These are phyloP conservation scores for Varanus salvator DNA, from an alignment of 2,113 vertebrate species.

Conservation along the genomic window DNA sequence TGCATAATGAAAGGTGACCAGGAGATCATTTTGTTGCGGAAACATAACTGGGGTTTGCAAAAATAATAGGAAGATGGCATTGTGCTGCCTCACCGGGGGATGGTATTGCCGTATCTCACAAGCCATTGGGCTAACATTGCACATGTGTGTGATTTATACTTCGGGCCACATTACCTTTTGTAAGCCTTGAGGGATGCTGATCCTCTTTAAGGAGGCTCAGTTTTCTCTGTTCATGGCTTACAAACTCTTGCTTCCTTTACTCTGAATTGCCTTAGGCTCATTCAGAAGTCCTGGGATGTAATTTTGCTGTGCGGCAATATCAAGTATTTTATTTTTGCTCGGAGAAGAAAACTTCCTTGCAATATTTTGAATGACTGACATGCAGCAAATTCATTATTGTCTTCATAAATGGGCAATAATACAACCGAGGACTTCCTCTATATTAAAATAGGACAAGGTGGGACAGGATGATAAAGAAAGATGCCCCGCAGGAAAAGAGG, in stretches of 20 bases:
- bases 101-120: background rate
- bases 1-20: background rate
- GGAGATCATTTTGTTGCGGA: background rate
- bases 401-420: background rate
- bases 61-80: background rate
- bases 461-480: background rate
- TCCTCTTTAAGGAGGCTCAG: background rate
- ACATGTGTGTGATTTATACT: background rate
- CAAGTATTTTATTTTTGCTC: background rate
- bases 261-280: background rate
- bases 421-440: background rate
- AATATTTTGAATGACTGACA: background rate
- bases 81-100: background rate
- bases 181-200: background rate
- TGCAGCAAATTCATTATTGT: background rate
- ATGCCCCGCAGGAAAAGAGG: background rate
- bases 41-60: background rate
- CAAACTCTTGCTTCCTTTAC: background rate
- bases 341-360: background rate
- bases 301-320: background rate
- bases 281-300: background rate
- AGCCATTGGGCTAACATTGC: background rate
- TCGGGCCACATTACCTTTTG: background rate
- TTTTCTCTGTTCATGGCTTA: background rate
- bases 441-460: too few relatives aligned